Evolutionary conservation across 2,888 invertebrate genomes (phyloP), one percentile per base, ranked within the genome.

Genomic region (Prosopocoilus inquinatus): DNA sequence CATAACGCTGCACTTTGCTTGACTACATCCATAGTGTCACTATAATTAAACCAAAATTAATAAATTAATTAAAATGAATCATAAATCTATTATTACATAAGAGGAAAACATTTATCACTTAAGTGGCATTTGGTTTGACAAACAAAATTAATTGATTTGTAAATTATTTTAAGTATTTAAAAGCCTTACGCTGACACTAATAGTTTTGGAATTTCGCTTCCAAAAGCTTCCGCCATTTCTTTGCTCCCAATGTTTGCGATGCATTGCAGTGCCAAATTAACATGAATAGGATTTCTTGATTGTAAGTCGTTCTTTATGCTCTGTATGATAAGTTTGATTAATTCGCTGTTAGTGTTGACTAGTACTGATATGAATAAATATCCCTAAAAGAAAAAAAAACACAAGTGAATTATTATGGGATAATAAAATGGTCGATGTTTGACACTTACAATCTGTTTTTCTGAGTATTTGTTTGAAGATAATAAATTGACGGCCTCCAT

Each of bases 201-300:
- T 50, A 99, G 83, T 78, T 96, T 97, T 59, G 99, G 99, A 75
- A 99, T 96, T 78, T 99, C 99, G 68, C 90, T 91, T 51, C 95
- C 94, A 80, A 99, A 97, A 44, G 96, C 96, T 78, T 99, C 98
- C n/a, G 97, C 98, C 99, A 99, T 99, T 76, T 99, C 99, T 72
- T 94, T 90, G 76, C 96, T 96, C 55, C 99, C 99, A 77, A 99
- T 98, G 78, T 99, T 99, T 50, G 99, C 98, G 73, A 99, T 98
- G 79, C 99, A 99, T 79, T 99, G 98, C 65, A 99, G 83, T 47
- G 99, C 98, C 73, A 99, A 84, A 79, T 97, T 98, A 51, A 99
- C 96, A 76, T 98, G 97, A 71, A 98, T 94, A 38, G 99, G 98
- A 81, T 99, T 99, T 67, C 93, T 86, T 59, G 94, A 95, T 69